phyloP scores from a whole-genome alignment of 2,797 vertebrate species.

The Microtus californicus region DNA sequence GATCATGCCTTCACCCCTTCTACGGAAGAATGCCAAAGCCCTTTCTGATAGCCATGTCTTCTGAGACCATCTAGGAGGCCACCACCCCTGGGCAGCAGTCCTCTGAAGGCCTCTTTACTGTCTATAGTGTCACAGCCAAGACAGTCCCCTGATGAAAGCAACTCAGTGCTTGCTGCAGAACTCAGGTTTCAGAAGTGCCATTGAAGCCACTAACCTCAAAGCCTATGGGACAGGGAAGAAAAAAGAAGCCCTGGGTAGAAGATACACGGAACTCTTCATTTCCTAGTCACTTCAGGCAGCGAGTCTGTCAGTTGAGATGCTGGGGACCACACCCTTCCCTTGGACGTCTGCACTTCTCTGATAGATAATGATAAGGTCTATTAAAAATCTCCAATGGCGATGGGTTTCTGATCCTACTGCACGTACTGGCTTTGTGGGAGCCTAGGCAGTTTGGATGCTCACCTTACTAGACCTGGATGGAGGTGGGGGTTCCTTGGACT shows the following conservation, averaged over 20 bases:
- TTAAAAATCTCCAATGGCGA: too few relatives aligned
- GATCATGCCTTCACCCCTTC: neutral
- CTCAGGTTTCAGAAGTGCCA: neutral
- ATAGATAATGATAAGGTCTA: neutral
- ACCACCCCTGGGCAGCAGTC: neutral
- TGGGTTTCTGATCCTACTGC: too few relatives aligned
- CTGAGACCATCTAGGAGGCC: neutral
- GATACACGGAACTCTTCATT: neutral
- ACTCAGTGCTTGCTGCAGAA: neutral
- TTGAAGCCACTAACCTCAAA: neutral
- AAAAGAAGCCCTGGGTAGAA: neutral
- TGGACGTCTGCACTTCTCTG: too few relatives aligned
- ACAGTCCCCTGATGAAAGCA: rapidly evolving
- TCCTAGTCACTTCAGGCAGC: neutral
- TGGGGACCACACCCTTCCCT: neutral
- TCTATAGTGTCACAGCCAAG: neutral
- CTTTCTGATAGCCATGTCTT: neutral
- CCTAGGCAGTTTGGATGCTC: too few relatives aligned
- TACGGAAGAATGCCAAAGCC: neutral
- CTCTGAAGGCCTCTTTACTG: neutral
- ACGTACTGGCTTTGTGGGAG: too few relatives aligned
- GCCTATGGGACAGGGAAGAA: neutral
- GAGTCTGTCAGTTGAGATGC: neutral
- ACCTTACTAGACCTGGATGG: too few relatives aligned
- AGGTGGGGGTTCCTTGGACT: too few relatives aligned